Evolutionary conservation across 2,113 vertebrate genomes (phyloP).

Genomic region (Phaethornis superciliosus): DNA sequence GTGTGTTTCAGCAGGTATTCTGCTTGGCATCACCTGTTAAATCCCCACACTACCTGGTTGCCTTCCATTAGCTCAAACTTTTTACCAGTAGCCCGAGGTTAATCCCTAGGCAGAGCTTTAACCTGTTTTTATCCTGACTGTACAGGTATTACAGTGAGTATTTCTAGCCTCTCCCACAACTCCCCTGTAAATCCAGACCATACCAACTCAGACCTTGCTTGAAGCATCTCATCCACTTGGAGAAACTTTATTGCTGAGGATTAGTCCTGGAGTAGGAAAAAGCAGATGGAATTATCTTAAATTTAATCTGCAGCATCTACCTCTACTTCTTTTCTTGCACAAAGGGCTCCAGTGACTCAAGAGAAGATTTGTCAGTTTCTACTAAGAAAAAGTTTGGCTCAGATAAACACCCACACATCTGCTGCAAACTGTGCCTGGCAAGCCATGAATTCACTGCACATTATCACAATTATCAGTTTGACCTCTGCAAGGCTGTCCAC

Average conservation of each 20-base stretch:
- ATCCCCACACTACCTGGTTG: background rate
- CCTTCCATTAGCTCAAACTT: background rate
- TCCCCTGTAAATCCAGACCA: background rate
- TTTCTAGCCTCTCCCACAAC: background rate
- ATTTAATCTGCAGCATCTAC: background rate
- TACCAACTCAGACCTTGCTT: background rate
- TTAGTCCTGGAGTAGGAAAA: background rate
- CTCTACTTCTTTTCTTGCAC: background rate
- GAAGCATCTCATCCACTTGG: background rate
- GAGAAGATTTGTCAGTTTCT: background rate
- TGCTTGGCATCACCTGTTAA: background rate
- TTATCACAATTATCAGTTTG: fast-evolving
- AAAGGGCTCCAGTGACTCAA: background rate
- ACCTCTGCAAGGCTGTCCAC: no score
- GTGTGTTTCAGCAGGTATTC: background rate
- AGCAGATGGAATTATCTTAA: background rate
- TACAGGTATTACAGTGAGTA: background rate
- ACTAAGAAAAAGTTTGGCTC: background rate
- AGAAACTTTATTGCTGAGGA: background rate
- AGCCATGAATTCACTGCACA: background rate
- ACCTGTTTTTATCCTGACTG: background rate
- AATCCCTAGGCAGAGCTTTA: background rate
- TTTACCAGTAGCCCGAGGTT: background rate
- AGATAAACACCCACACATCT: background rate
- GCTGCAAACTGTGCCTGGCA: background rate